Base-by-base conservation (phyloP, 2,797 vertebrate genomes). In the Ataeniobius toweri region DNA sequence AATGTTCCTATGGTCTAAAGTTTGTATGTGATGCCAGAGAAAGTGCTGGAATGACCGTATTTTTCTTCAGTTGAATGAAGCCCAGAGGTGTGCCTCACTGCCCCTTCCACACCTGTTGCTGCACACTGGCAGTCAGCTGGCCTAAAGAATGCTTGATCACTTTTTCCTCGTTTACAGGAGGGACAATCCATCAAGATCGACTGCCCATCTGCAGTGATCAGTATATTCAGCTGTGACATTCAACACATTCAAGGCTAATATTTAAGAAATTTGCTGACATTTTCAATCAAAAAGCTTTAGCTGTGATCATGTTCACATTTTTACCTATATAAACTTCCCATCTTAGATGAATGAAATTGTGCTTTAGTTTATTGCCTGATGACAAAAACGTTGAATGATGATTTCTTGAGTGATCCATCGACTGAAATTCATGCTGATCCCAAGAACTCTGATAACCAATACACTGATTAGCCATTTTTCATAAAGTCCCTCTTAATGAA, bases 331-430 rank as follows among this genome's bases (percentile, higher is more conserved):
- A 36, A 8, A 56, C 55, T 10, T 56, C 1, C 22, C 55, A 41
- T 44, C 22, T 44, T 41, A 9, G 63, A 10, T 67, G 63, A 67
- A 67, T 39, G 36, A 68, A 68, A 7, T 41, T 46, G 22, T 68
- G 41, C 9, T 68, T 41, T 10, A 5, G n/a, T 2, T 74, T 48
- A 48, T 63, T 24, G 41, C 8, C 10, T 55, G n/a, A 39, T 72
- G 39, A 58, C 24, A 26, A 14, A 46, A 31, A 24, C n/a, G 77
- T 85, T 90, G 80, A 80, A 82, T 90, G 89, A 92, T 93, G 90
- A 93, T 88, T 53, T 76, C 83, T 85, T 94, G 90, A 93, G 92
- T 94, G 91, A 93, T 93, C 92, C 92, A 93, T 92, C 88, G 88
- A 87, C 93, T 91, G 89, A 93, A 84, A 75, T 79, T 75, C 16